Evolutionary conservation across 2,797 vertebrate species (phyloP).

Genomic region (Liparis tanakae): DNA sequence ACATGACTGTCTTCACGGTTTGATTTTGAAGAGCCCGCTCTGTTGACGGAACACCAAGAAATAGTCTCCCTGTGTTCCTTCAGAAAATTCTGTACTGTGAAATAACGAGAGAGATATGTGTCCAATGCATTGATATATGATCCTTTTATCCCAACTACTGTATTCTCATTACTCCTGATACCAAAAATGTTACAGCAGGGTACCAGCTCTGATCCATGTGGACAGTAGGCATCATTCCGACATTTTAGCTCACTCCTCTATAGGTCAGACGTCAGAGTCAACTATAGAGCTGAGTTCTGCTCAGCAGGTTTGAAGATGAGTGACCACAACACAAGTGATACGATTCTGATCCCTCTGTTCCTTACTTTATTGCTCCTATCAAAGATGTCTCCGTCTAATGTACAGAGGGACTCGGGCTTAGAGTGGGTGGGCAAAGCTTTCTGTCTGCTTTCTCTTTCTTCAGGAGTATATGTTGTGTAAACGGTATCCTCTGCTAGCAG

Average conservation of each 20-base stretch:
- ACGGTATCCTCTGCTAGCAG: not conserved
- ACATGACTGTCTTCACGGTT: slow-evolving; percentile 7
- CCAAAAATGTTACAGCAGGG: not conserved
- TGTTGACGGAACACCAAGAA: not conserved
- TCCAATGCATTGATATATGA: slow-evolving; percentile 11
- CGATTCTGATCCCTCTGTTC: not conserved
- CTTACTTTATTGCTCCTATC: not conserved
- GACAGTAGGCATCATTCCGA: not conserved
- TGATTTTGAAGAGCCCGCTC: slow-evolving; percentile 6
- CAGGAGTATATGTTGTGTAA: not conserved
- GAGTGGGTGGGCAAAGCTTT: not conserved
- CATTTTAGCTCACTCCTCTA: not conserved
- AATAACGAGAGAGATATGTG: slow-evolving; percentile 43
- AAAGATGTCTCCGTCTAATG: not conserved
- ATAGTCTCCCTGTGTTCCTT: not conserved
- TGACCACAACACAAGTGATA: not conserved
- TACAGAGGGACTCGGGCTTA: not conserved
- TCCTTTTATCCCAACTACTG: slow-evolving; percentile 31
- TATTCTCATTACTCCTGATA: slow-evolving; percentile 30
- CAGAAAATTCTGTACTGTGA: not conserved
- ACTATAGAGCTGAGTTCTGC: not conserved
- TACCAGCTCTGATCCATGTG: not conserved
- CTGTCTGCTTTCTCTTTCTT: not conserved
- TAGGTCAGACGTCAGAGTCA: slow-evolving; percentile 26
- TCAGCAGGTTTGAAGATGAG: slow-evolving; percentile 13